A percentile compares a stretch with the other conserved stretches of the same genome.
Conservation (phyloP, 2,888 invertebrate genomes). For the Morinoia aosen region DNA sequence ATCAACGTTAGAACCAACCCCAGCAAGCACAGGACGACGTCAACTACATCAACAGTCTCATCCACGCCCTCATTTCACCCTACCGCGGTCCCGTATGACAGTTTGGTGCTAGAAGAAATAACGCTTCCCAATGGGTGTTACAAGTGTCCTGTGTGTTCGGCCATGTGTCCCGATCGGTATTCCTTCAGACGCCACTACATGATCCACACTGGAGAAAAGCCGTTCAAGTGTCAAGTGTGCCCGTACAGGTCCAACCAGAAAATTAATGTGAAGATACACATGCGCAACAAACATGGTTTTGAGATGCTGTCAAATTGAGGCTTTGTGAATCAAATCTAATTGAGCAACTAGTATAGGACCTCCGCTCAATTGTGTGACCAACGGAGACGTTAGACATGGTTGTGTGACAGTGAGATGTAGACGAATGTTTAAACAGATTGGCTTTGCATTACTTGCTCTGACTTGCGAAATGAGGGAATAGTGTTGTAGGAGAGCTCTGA, state of each 20-base stretch:
- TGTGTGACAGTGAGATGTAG: no score
- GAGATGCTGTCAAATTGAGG: not conserved
- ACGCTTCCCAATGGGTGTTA: conserved; percentile 3
- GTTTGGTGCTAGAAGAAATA: not conserved
- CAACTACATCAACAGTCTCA: not conserved
- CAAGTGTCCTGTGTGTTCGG: conserved; percentile 7
- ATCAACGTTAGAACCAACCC: not conserved
- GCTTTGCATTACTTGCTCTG: no score
- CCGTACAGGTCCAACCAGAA: conserved; percentile 63
- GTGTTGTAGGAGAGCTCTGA: no score
- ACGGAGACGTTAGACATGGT: no score
- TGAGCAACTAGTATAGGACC: no score
- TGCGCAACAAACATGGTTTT: conserved; percentile 56
- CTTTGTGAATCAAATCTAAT: not conserved
- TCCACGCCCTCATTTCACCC: not conserved
- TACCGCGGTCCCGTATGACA: not conserved
- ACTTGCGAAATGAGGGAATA: no score
- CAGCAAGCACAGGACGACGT: not conserved
- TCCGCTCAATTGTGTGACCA: no score
- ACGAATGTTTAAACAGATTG: no score
- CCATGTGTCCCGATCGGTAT: conserved; percentile 25
- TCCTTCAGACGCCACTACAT: conserved; percentile 61
- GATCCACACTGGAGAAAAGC: conserved; percentile 64
- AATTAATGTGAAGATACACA: conserved; percentile 62
- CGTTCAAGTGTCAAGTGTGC: conserved; percentile 61